phyloP scores from a whole-genome alignment of 2,113 vertebrate genomes.

The Etia nguti region DNA sequence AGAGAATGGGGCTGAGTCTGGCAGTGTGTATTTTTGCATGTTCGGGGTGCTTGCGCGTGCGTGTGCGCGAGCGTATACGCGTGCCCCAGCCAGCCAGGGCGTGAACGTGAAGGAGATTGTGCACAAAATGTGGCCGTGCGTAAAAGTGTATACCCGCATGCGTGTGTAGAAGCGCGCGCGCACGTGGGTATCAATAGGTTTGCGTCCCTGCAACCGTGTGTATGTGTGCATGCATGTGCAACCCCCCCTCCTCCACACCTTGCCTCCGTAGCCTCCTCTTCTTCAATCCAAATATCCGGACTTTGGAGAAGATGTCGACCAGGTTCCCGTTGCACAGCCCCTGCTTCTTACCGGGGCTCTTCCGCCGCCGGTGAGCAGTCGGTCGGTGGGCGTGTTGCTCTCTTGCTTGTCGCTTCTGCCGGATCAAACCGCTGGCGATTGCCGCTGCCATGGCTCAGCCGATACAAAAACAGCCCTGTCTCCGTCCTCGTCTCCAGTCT shows the following conservation, averaged over 20 bases:
- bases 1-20: background rate
- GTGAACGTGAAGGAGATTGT: background rate
- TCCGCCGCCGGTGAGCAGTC: conserved; percentile 89
- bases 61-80: background rate
- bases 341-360: conserved; percentile 92
- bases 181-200: background rate
- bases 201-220: background rate
- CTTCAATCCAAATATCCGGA: conserved; percentile 97
- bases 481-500: conserved; percentile 47
- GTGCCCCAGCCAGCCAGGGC: background rate
- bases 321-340: conserved; percentile 94
- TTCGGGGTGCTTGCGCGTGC: background rate
- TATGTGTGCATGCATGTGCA: background rate
- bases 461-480: conserved; percentile 26
- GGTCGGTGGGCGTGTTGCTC: conserved; percentile 96
- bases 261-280: conserved; percentile 94
- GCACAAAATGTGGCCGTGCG: background rate
- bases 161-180: background rate
- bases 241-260: conserved; percentile 72
- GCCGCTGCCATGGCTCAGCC: conserved; percentile 90
- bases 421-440: conserved; percentile 97
- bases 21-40: conserved; percentile 10
- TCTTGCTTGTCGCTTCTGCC: conserved; percentile 94
- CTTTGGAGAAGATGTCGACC: conserved; percentile 99
- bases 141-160: background rate